Conservation (phyloP, 2,888 invertebrate species). For the Smittia aterrima region DNA sequence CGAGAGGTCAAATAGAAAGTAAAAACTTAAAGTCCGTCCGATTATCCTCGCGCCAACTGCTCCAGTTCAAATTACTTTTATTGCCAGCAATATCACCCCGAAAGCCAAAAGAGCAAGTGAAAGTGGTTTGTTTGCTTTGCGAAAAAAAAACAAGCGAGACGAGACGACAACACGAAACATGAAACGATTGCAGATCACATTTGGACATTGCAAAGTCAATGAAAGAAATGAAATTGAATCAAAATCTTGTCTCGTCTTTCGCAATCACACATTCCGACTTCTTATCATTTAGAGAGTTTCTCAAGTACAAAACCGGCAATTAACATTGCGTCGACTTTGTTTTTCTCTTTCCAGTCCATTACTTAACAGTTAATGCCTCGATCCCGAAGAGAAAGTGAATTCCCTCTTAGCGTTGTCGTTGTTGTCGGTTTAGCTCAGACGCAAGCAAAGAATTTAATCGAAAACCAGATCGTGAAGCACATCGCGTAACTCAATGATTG, state of each 20-base stretch:
- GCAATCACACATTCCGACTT: conserved; percentile 8
- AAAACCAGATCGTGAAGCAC: conserved; percentile 1
- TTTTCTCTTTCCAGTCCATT: not conserved
- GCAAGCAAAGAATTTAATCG: conserved; percentile 5
- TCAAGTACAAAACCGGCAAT: not conserved
- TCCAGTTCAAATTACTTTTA: conserved; percentile 6
- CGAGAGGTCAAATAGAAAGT: conserved; percentile 34
- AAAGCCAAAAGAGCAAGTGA: conserved; percentile 7
- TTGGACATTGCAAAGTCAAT: not conserved
- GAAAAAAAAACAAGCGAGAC: conserved; percentile 9
- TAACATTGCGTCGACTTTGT: not conserved
- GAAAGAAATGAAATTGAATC: not conserved
- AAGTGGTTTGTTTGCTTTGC: conserved; percentile 24
- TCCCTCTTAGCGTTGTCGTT: too few relatives aligned
- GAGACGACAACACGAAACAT: not conserved
- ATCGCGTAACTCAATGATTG: not conserved
- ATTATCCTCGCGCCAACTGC: not conserved
- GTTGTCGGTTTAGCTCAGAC: not conserved
- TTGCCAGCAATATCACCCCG: not conserved
- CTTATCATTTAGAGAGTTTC: conserved; percentile 17
- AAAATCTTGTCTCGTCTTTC: not conserved
- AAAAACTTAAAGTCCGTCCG: not conserved
- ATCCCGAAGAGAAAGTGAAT: not conserved
- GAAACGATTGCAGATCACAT: not conserved
- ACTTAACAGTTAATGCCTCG: not conserved